Conservation (phyloP, 2,888 invertebrate species). For the Sinohyriopsis cumingii region DNA sequence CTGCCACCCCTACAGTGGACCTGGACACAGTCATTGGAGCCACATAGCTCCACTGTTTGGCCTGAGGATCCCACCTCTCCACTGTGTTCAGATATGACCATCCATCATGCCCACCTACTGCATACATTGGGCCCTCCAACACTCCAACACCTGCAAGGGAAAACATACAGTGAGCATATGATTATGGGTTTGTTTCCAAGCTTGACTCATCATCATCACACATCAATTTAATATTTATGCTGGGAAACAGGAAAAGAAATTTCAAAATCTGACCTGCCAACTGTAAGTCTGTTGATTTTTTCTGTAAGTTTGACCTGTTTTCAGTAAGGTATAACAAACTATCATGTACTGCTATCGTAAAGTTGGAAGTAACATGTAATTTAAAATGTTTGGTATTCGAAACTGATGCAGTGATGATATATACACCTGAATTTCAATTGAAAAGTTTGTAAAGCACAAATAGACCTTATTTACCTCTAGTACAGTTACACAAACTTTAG, state of each 20-base stretch:
- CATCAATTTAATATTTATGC: neutral
- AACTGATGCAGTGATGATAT: no score
- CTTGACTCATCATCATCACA: neutral
- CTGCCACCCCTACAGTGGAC: conserved; percentile 92
- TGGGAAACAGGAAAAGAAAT: neutral
- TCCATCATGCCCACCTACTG: conserved; percentile 96
- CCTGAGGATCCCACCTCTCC: conserved; percentile 92
- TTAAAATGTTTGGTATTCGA: no score
- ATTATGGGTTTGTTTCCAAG: neutral
- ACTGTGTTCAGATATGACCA: conserved; percentile 96
- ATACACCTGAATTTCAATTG: no score
- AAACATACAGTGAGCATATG: neutral
- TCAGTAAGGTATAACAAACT: no score
- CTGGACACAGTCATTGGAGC: conserved; percentile 91
- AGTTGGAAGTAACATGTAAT: no score
- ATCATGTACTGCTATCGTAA: no score
- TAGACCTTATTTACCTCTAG: no score
- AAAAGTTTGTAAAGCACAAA: no score
- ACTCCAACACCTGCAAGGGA: conserved; percentile 76
- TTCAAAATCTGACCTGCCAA: no score
- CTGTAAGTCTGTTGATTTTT: no score
- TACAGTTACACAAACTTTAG: no score
- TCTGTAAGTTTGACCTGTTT: no score
- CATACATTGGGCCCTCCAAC: conserved; percentile 88
- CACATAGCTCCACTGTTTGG: conserved; percentile 91